Conservation (phyloP, 2,113 vertebrate genomes). For the Nyctibius bracteatus region DNA sequence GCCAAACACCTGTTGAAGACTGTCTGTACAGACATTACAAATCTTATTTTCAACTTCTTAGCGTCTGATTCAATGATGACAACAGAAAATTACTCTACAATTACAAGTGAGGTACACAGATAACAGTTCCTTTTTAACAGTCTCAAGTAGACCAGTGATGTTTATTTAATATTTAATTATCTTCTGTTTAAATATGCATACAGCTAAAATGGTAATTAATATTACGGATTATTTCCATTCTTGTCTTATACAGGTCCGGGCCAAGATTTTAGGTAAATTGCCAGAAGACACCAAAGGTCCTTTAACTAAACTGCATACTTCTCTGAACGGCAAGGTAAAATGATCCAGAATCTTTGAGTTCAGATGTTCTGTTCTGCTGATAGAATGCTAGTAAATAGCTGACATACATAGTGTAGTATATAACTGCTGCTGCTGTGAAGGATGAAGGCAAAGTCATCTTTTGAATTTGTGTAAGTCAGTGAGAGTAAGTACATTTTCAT, state of each 20-base stretch:
- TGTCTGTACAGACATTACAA: slow-evolving; percentile 88
- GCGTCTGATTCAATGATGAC: slow-evolving; percentile 91
- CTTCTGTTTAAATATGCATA: neutral
- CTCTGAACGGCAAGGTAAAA: slow-evolving; percentile 89
- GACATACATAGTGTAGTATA: neutral
- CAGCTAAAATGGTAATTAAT: neutral
- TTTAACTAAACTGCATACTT: slow-evolving; percentile 87
- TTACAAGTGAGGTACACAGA: slow-evolving; percentile 83
- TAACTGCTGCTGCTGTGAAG: neutral
- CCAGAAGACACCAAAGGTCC: slow-evolving; percentile 85
- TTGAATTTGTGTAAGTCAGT: neutral
- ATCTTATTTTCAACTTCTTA: slow-evolving; percentile 90
- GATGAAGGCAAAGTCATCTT: neutral
- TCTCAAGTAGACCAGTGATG: neutral
- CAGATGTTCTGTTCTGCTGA: neutral
- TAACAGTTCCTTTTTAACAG: neutral
- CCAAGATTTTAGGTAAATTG: slow-evolving; percentile 90
- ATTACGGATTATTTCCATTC: neutral
- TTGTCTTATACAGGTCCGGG: slow-evolving; percentile 76
- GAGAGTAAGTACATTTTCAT: neutral
- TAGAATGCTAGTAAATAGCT: neutral
- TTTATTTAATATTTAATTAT: neutral
- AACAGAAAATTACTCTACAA: slow-evolving; percentile 79
- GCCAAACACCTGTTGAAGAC: slow-evolving; percentile 89
- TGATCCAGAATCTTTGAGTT: neutral